Base-by-base conservation (phyloP, 64 coral and sea anemone genomes). In the Stylophora pistillata region DNA sequence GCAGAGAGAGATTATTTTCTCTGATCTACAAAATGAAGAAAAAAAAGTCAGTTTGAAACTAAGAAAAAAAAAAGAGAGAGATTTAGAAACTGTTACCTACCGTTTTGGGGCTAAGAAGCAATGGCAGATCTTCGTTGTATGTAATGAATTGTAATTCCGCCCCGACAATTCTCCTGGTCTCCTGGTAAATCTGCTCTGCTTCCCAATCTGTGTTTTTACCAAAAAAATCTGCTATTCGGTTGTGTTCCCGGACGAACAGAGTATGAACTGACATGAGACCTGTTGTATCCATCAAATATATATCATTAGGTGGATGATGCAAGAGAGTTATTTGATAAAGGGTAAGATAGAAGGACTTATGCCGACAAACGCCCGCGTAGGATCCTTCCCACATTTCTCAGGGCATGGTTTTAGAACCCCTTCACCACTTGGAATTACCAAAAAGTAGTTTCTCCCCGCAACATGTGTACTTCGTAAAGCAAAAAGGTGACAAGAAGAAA, bases 71-170 rank as follows among this genome's bases (percentile, higher is more conserved):
- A 47, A 3, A 47, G n/a, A 15, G 21, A 31, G n/a, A n/a, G n/a
- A n/a, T n/a, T n/a, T 25, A 32, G 4, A 4, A 30, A 9, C 64
- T 25, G 59, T 55, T 11, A 33, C 92, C 20, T 79, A 94, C 92
- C 13, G 47, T 86, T 53, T 31, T 9, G 14, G 31, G 1, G 62
- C 83, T 86, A 27, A 94, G 63, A 58, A 94, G 18, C 9, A 86
- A 17, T 4, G 92, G 92, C n/a, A 94, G 78, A 21, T 89, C 86
- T 81, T 94, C 92, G 11, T 86, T 89, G 73, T 72, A 94, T 14
- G 87, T 86, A 28, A 94, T 94, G 21, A 71, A 52, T 30, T 94
- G 92, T 13, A 89, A 17, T 62, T 78, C 33, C 11, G 92, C 92
- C 13, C 92, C 92, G 9, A 94, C 10, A 41, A 94, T 94, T 73